Evolutionary conservation across 2,888 invertebrate species (phyloP).

Genomic region (Drosophila eohydei): DNA sequence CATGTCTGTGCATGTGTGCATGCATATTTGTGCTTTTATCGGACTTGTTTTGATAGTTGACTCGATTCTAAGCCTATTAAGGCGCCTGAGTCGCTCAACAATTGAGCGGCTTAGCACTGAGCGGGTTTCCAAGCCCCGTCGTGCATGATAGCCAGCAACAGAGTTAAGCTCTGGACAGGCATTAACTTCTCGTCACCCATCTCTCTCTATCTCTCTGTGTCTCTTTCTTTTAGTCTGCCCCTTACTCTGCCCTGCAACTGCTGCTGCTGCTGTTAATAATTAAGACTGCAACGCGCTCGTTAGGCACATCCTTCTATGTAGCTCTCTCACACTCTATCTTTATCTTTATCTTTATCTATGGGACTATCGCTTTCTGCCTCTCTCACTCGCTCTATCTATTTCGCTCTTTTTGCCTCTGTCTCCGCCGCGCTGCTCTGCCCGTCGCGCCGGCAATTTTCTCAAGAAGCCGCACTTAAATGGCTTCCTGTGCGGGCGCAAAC

Average conservation of each 20-base stretch:
- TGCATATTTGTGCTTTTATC: constrained; percentile 61
- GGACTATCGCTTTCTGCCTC: background rate
- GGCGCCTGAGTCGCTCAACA: constrained; percentile 69
- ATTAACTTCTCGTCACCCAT: background rate
- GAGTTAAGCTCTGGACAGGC: constrained; percentile 53
- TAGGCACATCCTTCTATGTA: constrained; percentile 36
- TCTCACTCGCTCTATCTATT: background rate
- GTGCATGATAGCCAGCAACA: constrained; percentile 68
- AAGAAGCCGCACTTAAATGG: constrained; percentile 84
- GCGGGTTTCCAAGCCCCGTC: constrained; percentile 61
- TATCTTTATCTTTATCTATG: background rate
- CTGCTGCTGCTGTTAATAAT: constrained; percentile 50
- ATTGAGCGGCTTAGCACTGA: constrained; percentile 72
- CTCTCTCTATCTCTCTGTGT: background rate
- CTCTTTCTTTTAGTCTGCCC: background rate
- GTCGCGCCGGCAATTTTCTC: constrained; percentile 80
- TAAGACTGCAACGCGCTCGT: constrained; percentile 60
- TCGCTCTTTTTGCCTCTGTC: background rate
- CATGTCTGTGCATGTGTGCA: background rate
- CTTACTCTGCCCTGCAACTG: background rate
- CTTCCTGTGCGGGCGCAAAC: constrained; percentile 81
- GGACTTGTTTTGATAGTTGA: constrained; percentile 78
- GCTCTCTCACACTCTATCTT: background rate
- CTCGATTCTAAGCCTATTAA: constrained; percentile 77
- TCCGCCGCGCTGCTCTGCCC: constrained; percentile 35